Base-by-base conservation (phyloP, 2,797 vertebrate species). In the Enteromius unitaeniatus region DNA sequence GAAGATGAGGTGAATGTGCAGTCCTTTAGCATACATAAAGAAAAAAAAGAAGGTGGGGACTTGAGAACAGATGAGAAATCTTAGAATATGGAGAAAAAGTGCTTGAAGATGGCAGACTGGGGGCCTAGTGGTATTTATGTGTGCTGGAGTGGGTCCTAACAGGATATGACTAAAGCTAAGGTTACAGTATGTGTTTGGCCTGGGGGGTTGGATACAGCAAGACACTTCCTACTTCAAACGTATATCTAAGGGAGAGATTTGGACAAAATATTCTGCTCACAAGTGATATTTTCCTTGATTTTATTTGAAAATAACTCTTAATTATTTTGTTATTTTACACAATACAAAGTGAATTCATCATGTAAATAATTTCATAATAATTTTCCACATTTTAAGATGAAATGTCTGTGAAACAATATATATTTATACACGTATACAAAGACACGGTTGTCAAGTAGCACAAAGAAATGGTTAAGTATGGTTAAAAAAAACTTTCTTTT, bases 131-230 rank as follows among this genome's bases (percentile, higher is more conserved):
- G 23, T 73, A 53, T 67, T 10, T 53, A 21, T 74, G 37, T 47
- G 49, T 78, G 11, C 31, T 76, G 26, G 40, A 79, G 84, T 86
- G 87, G 88, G 79, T 84, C 55, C 69, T 89, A 90, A 87, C 85
- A 92, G 91, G 84, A 81, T 86, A 5, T 15, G 74, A 84, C 79
- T 40, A 80, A 80, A 77, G 84, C 17, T 83, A 74, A 86, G 72
- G 85, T 73, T 85, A 78, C 69, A 85, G 86, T 84, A 47, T 87
- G 86, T 88, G 89, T 77, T 21, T 23, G 58, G 70, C 84, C 81
- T 58, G 74, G 87, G 86, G 85, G 81, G 84, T 91, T 92, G 93
- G 93, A 94, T 89, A 94, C 91, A 94, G 93, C 93, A 93, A 81
- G 49, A 89, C 85, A 86, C 91, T 92, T 94, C 90, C 90, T 93